Conservation (phyloP, 2,113 vertebrate genomes). For the Eleginops maclovinus region DNA sequence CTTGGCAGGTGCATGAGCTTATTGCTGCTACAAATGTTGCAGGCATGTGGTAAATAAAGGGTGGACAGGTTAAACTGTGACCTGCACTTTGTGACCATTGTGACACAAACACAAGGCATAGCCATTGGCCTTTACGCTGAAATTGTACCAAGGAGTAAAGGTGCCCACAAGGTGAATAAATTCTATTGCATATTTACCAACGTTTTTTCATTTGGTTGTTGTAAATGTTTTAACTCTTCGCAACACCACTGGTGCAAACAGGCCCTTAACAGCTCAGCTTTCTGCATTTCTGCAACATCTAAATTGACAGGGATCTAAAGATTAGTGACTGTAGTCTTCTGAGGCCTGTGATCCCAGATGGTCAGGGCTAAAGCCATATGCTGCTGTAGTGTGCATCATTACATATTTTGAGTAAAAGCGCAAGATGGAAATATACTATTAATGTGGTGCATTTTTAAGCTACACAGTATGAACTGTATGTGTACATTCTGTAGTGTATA, state of each 20-base stretch:
- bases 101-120: background rate
- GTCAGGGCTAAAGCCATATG: background rate
- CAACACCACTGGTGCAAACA: background rate
- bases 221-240: background rate
- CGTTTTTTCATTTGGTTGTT: background rate
- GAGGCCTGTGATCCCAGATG: slow-evolving; percentile 13
- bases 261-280: no score
- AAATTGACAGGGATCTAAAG: background rate
- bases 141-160: background rate
- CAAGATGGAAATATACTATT: background rate
- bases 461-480: background rate
- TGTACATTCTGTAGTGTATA: background rate
- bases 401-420: background rate
- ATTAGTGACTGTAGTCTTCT: background rate
- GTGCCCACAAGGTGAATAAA: background rate
- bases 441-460: slow-evolving; percentile 4
- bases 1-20: slow-evolving; percentile 17
- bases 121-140: background rate
- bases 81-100: background rate
- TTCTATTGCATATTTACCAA: background rate
- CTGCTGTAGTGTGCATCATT: slow-evolving; percentile 8
- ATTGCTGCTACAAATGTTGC: slow-evolving; percentile 1
- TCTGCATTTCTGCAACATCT: background rate
- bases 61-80: background rate
- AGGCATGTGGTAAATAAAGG: background rate